These are phyloP conservation scores for Chelidonichthys spinosus DNA, from an alignment of 2,797 vertebrate genomes.

Conservation along the genomic window DNA sequence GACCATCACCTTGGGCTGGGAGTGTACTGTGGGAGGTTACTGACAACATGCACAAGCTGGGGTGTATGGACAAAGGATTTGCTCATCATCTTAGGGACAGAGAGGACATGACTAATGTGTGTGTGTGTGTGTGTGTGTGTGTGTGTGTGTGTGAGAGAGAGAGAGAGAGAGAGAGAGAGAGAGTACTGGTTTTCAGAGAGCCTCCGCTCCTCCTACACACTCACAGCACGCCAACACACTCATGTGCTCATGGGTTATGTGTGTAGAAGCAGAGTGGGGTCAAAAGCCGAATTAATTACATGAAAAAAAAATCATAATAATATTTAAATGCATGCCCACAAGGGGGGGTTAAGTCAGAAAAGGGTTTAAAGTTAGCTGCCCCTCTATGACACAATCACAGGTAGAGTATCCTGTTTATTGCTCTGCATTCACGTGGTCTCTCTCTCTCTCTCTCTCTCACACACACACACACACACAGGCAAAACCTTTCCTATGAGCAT, in stretches of 20 bases:
- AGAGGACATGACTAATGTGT: conserved; percentile 76
- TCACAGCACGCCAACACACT: conserved; percentile 11
- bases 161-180: conserved; percentile 36
- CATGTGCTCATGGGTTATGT: conserved; percentile 5
- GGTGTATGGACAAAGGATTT: conserved; percentile 71
- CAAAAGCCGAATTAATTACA: conserved; percentile 35
- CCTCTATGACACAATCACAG: conserved; percentile 41
- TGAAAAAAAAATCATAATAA: conserved; percentile 13
- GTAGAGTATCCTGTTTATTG: conserved; percentile 20
- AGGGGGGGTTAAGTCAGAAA: conserved; percentile 26
- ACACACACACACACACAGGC: conserved; percentile 19
- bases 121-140: neutral
- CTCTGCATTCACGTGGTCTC: conserved; percentile 34
- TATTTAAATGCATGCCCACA: conserved; percentile 1
- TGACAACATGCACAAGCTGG: conserved; percentile 80
- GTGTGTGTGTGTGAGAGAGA: conserved; percentile 11
- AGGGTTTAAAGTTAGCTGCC: conserved; percentile 17
- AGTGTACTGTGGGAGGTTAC: conserved; percentile 81
- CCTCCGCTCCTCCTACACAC: conserved; percentile 39
- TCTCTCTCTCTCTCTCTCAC: conserved; percentile 10
- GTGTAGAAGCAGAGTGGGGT: conserved; percentile 12
- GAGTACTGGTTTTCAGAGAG: conserved; percentile 56
- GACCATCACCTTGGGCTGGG: conserved; percentile 76
- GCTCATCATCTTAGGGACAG: conserved; percentile 74
- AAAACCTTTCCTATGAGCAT: conserved; percentile 76